phyloP scores from a whole-genome alignment of 2,888 invertebrate species.

The Sesia bembeciformis region DNA sequence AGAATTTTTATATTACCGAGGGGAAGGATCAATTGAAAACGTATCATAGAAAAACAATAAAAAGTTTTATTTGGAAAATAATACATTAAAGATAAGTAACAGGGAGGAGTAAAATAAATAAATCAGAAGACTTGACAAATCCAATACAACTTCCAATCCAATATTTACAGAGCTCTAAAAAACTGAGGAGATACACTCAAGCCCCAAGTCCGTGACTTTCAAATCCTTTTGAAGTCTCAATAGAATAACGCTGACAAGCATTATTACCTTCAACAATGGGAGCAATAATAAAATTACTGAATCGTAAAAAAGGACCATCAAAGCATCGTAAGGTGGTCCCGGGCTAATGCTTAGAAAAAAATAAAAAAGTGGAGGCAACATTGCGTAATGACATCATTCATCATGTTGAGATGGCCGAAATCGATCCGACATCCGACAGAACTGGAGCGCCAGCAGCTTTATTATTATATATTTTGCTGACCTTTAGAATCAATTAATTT shows the following conservation, averaged over 20 bases:
- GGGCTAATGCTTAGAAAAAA: constrained; percentile 18
- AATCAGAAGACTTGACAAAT: not conserved
- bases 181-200: constrained; percentile 2
- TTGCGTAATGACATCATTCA: constrained; percentile 34
- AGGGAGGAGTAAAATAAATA: not conserved
- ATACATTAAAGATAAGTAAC: no score
- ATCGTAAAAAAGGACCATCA: constrained; percentile 39
- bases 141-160: not conserved
- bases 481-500: not conserved
- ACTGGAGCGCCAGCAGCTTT: not conserved
- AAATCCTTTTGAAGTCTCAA: constrained; percentile 25
- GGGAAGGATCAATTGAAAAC: no score
- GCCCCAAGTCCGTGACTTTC: constrained; percentile 3
- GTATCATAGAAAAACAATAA: no score
- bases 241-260: constrained; percentile 25
- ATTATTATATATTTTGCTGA: not conserved
- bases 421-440: not conserved
- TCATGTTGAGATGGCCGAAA: constrained; percentile 22
- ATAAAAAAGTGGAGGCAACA: constrained; percentile 22
- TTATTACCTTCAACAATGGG: constrained; percentile 24
- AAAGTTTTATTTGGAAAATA: no score
- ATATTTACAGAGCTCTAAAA: constrained; percentile 5
- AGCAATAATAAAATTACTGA: constrained; percentile 40
- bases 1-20: no score
- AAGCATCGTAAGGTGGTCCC: constrained; percentile 32